Evolutionary conservation across 2,797 vertebrate genomes (phyloP).

Genomic region (Pempheris klunzingeri): DNA sequence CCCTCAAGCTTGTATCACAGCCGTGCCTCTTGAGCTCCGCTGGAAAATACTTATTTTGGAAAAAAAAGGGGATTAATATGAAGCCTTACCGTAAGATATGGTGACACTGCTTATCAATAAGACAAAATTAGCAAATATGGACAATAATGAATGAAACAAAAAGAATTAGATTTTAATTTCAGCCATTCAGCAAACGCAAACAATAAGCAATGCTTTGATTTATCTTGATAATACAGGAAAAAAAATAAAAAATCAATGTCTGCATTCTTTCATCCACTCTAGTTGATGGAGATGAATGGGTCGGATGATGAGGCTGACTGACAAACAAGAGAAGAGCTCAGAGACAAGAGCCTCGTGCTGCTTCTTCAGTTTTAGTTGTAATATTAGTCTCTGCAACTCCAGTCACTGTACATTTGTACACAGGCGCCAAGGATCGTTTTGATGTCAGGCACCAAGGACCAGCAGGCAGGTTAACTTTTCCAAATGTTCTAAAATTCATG

Average conservation of each 20-base stretch:
- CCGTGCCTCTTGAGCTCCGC: not conserved
- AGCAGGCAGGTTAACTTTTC: slow-evolving; percentile 4
- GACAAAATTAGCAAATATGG: not conserved
- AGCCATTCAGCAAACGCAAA: not conserved
- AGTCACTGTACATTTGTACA: slow-evolving; percentile 24
- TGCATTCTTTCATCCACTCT: not conserved
- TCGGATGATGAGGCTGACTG: not conserved
- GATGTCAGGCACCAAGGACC: not conserved
- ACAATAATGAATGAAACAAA: too few species aligned
- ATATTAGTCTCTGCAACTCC: not conserved
- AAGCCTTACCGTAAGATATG: not conserved
- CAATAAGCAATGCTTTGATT: not conserved
- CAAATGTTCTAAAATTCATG: not conserved
- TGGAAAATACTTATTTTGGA: slow-evolving; percentile 1
- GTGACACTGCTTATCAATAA: not conserved
- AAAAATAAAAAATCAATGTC: not conserved
- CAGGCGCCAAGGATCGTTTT: not conserved
- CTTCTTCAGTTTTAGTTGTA: slow-evolving; percentile 14
- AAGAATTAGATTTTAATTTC: not conserved
- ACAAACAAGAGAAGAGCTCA: not conserved
- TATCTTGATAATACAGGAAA: not conserved
- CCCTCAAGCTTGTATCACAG: slow-evolving; percentile 11
- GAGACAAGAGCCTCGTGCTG: not conserved
- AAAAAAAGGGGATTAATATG: not conserved
- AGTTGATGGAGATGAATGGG: not conserved